Evolutionary conservation across 2,797 vertebrate genomes (phyloP), one percentile per base, ranked within the genome.

Genomic region (Aselliscus stoliczkanus): DNA sequence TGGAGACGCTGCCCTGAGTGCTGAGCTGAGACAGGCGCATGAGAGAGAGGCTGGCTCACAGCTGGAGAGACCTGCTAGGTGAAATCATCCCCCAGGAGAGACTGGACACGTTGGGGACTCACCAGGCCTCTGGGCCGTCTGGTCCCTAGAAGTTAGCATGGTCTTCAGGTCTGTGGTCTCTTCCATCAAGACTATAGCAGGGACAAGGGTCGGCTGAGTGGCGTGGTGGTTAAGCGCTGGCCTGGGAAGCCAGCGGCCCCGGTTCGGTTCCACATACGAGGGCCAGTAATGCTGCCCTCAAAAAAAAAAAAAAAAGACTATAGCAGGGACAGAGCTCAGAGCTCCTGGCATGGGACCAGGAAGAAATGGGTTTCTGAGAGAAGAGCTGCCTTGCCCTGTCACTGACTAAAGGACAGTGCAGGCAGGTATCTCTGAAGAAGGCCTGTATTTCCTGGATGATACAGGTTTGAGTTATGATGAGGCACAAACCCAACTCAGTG

Each of bases 1-100:
- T 52, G 90, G 98, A 96, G 88, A 96, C 50, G 82, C 86, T 85
- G 96, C 84, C 95, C 94, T 50, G 39, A 81, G 93, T 82, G 92
- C 64, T 97, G 95, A 96, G 75, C 62, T 94, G 84, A 76, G 88
- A 88, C 25, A 80, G 82, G 60, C 9, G 3, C 25, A 90, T 0
- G 0, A 94, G 86, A 94, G 0, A 94, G 86, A 94, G 77, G 15
- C 69, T 56, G 44, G 70, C 9, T 5, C 4, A 10, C 29, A 23
- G 76, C 39, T 1, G 11, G 37, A 56, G 65, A 47, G 23, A 17
- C 39, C 12, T 5, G 18, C 0, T 2, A 15, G 7, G 56, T 39
- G 27, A 69, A 72, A 29, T 34, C 54, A 39, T n/a, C 9, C 27
- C 62, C 58, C 20, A 4, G 42, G 54, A 56, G 23, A 87, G 14